Conservation (phyloP, 2,888 invertebrate genomes). For the Podabrus alpinus region DNA sequence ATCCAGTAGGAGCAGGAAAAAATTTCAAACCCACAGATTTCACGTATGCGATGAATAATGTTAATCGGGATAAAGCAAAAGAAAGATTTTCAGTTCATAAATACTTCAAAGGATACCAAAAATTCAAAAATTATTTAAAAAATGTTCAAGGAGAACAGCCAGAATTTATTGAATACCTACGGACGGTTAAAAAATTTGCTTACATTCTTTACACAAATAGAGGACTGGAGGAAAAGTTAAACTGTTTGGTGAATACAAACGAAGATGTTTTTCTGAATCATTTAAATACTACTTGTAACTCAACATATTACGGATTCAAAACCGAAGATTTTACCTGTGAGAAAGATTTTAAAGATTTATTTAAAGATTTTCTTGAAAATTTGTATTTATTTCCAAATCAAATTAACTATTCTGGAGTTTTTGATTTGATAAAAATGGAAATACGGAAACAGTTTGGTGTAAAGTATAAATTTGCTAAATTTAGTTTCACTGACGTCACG, state of each 20-base stretch:
- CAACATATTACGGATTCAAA: not conserved
- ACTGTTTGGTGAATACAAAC: not conserved
- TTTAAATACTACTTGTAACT: not conserved
- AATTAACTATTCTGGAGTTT: not conserved
- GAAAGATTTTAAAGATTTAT: no score
- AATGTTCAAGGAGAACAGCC: not conserved
- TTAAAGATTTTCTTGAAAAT: not conserved
- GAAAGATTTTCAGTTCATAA: not conserved
- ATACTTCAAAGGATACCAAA: not conserved
- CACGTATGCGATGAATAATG: not conserved
- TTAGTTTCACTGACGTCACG: not conserved
- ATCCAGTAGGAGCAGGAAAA: not conserved
- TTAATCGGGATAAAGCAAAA: not conserved
- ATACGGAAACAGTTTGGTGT: not conserved
- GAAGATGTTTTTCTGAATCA: not conserved
- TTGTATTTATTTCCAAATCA: not conserved
- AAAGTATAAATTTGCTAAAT: no score
- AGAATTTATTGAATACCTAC: not conserved
- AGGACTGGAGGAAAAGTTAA: not conserved
- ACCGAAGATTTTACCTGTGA: not conserved
- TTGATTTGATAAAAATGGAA: not conserved
- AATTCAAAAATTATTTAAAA: not conserved
- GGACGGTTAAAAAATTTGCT: not conserved
- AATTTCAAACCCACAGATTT: not conserved
- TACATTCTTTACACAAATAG: not conserved